Evolutionary conservation across 2,797 vertebrate genomes (phyloP).

Genomic region (Eulemur coronatus): DNA sequence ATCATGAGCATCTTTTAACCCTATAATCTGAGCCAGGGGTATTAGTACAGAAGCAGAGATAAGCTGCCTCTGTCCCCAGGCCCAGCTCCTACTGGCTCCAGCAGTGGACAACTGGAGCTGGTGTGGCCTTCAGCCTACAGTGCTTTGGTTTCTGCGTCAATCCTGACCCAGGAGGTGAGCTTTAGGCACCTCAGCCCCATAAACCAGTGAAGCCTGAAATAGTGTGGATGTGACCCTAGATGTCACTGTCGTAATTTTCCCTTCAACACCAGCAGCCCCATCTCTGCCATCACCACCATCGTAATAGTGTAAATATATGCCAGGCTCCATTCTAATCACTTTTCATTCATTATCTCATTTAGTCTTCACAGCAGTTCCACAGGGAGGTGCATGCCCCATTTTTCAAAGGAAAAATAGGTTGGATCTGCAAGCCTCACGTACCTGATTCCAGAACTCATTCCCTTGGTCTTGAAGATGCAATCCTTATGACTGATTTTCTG

Average conservation of each 20-base stretch:
- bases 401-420: constrained; percentile 4
- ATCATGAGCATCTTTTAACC: neutral
- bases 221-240: neutral
- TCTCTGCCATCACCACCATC: neutral
- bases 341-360: neutral
- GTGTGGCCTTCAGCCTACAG: neutral
- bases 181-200: neutral
- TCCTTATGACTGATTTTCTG: neutral
- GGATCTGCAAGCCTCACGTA: neutral
- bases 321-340: neutral
- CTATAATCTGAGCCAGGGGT: neutral
- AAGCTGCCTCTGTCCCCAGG: neutral
- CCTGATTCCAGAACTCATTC: neutral
- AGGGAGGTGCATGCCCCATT: neutral
- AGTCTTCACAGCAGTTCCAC: neutral
- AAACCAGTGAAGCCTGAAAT: neutral
- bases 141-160: neutral
- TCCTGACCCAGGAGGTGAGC: neutral
- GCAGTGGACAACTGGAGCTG: neutral
- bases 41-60: neutral
- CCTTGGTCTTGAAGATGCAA: neutral
- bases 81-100: neutral
- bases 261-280: neutral
- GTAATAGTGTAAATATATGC: neutral
- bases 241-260: neutral